Evolutionary conservation across 2,113 vertebrate species (phyloP).

Genomic region (Microcebus jonahi): DNA sequence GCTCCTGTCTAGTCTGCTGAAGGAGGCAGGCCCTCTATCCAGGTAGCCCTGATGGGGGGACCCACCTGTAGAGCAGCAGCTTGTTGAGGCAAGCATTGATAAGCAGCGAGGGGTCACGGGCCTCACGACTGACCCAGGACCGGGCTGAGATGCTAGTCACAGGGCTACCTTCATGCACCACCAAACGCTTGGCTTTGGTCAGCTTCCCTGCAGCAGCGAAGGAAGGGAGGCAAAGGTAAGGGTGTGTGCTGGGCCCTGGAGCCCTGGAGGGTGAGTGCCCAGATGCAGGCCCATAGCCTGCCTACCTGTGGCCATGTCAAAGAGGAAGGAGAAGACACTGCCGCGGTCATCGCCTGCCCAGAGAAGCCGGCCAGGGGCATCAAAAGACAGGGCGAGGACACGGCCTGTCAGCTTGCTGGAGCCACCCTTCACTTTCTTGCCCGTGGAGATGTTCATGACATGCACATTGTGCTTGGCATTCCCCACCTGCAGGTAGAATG

Average conservation of each 20-base stretch:
- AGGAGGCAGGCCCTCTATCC: not conserved
- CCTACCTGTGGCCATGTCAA: conserved; percentile 95
- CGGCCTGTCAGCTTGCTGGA: conserved; percentile 94
- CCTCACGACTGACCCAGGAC: conserved; percentile 96
- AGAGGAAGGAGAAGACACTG: conserved; percentile 96
- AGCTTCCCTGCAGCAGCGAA: conserved; percentile 88
- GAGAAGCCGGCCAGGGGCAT: conserved; percentile 93
- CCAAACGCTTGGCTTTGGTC: conserved; percentile 95
- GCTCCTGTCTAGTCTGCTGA: not conserved
- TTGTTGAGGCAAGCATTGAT: conserved; percentile 95
- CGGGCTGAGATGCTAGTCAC: conserved; percentile 94
- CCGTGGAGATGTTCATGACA: conserved; percentile 96
- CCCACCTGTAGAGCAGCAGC: conserved; percentile 93
- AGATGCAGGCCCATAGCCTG: not conserved
- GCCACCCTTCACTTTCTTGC: conserved; percentile 95
- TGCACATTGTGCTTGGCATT: conserved; percentile 94
- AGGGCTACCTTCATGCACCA: conserved; percentile 93
- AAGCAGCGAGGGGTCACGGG: conserved; percentile 94
- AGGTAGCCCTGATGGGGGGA: not conserved
- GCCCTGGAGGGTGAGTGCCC: fast-evolving
- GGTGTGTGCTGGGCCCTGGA: fast-evolving
- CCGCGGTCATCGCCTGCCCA: conserved; percentile 96
- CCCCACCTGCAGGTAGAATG: conserved; percentile 87
- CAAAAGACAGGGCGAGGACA: conserved; percentile 94
- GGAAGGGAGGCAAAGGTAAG: not conserved